Evolutionary conservation across 2,113 vertebrate species (phyloP).

Genomic region (Tachysurus fulvidraco): DNA sequence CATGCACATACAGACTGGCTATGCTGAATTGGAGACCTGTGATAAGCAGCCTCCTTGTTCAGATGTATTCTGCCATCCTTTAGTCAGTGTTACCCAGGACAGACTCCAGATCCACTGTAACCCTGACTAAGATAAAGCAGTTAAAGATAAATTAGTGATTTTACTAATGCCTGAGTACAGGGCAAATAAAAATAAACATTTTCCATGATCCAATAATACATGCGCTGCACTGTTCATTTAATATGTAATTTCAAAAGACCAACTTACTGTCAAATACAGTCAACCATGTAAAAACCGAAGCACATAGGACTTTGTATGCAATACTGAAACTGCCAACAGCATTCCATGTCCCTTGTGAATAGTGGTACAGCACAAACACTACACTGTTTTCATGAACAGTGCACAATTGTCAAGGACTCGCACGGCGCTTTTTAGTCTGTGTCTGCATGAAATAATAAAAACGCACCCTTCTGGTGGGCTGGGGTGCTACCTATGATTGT

Average conservation of each 20-base stretch:
- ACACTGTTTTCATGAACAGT: constrained; percentile 16
- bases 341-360: neutral
- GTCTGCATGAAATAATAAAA: neutral
- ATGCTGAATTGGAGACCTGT: neutral
- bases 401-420: constrained; percentile 6
- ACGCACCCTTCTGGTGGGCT: neutral
- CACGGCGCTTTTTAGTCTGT: constrained; percentile 1
- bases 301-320: neutral
- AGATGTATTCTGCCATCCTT: neutral
- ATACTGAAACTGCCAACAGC: neutral
- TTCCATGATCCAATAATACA: neutral
- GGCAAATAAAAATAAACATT: neutral
- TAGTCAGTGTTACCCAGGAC: neutral
- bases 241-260: neutral
- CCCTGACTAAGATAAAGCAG: neutral
- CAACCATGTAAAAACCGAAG: neutral
- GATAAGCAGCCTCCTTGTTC: neutral
- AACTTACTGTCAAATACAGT: neutral
- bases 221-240: neutral
- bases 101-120: neutral
- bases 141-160: neutral
- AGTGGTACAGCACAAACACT: neutral
- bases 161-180: neutral
- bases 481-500: neutral
- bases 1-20: neutral